phyloP scores from a whole-genome alignment of 2,888 invertebrate genomes.

The Platynereis dumerilii region DNA sequence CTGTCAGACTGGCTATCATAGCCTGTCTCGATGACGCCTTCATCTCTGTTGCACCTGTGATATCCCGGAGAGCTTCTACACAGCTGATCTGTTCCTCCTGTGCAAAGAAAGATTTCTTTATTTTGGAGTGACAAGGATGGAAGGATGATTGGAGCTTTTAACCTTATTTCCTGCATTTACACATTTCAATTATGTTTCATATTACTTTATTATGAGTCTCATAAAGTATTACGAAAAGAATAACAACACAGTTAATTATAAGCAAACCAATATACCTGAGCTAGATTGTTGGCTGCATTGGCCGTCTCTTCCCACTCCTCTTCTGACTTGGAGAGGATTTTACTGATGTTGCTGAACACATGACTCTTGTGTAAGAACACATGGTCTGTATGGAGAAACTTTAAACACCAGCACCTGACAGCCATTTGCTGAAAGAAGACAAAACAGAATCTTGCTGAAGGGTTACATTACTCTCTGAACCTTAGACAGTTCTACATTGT shows the following conservation, averaged over 20 bases:
- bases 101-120: too few relatives aligned
- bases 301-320: constrained; percentile 32
- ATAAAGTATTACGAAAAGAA: not conserved
- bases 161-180: too few relatives aligned
- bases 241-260: not conserved
- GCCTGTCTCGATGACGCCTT: constrained; percentile 92
- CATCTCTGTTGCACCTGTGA: constrained; percentile 77
- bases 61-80: constrained; percentile 67
- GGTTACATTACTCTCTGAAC: too few relatives aligned
- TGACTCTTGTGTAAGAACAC: constrained; percentile 89
- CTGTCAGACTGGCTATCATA: constrained; percentile 87
- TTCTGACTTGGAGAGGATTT: constrained; percentile 90
- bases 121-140: too few relatives aligned
- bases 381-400: constrained; percentile 87
- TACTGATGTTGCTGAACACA: constrained; percentile 94
- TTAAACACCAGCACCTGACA: constrained; percentile 90
- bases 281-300: constrained; percentile 14
- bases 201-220: too few relatives aligned
- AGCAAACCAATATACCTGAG: constrained; percentile 6
- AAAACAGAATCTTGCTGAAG: not conserved
- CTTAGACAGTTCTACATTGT: too few relatives aligned
- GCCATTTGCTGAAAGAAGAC: constrained; percentile 80
- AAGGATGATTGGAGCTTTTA: too few relatives aligned
- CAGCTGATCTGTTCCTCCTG: constrained; percentile 14
- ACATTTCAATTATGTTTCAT: too few relatives aligned